Base-by-base conservation (phyloP, 2,797 vertebrate genomes). In the Xyrichtys novacula region DNA sequence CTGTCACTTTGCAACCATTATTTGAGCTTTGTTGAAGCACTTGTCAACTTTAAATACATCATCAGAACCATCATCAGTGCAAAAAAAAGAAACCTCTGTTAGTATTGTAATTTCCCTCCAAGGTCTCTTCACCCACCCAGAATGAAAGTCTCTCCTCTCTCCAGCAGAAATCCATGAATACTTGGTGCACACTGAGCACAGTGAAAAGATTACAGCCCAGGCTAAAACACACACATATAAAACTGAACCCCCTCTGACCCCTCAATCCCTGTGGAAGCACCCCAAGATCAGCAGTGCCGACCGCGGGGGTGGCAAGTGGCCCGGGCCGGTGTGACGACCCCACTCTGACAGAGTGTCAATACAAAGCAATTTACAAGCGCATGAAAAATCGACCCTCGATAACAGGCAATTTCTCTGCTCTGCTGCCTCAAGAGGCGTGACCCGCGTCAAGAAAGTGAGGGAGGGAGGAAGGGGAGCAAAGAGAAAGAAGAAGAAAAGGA, bases 341-440 rank as follows among this genome's bases (percentile, higher is more conserved):
- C 72, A 82, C 94, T 92, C 94, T 96, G 96, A 96, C 96, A 96
- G 95, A 74, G 91, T 95, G 96, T 97, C 96, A 96, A 97, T 97
- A 97, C 95, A 95, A 96, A 95, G 94, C 96, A 96, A 96, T 96
- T 96, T 96, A 96, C 94, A 94, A 96, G 94, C 94, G 93, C 95
- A 95, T 95, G 95, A 95, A 93, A 94, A 96, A 97, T 97, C 95
- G 95, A 97, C 95, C 95, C 60, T 68, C 92, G 95, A 95, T 97
- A 97, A 96, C 95, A 96, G 95, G 95, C 95, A 96, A 97, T 97
- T 96, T 97, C 96, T 96, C 93, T 77, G 93, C 95, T 96, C 92
- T 50, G 86, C 89, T 95, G 95, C 92, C 88, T 95, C 83, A 89
- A 89, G 86, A 90, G 88, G 84, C 84, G 81, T 89, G 88, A 91